Base-by-base conservation (phyloP, 2,113 vertebrate genomes). In the Mungos mungo region DNA sequence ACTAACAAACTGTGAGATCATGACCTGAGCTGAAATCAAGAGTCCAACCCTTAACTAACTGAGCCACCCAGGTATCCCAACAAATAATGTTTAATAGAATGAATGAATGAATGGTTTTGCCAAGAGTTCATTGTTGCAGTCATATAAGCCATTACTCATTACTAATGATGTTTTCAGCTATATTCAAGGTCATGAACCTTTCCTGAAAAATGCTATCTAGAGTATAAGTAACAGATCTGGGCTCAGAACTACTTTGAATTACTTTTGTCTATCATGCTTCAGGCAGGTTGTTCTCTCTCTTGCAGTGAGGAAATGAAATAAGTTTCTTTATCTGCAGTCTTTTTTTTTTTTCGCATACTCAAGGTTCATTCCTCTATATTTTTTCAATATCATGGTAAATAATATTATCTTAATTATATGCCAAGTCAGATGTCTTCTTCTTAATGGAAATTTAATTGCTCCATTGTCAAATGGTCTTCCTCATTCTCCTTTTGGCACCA, bases 381-480 rank as follows among this genome's bases (percentile, higher is more conserved):
- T 95, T 72, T 52, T 12, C 21, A 93, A 7, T 84, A 63, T 63
- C 11, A 54, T 52, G 86, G 41, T 80, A 45, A 15, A 90, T 74
- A 19, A 69, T 68, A 66, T n/a, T 82, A 69, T 45, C 8, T 91
- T 38, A 66, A 63, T 19, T 89, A 89, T 16, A 25, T 23, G 14
- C 8, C 66, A 90, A 57, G n/a, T 92, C 18, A 94, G 54, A 41
- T 86, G 18, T 65, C 27, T 88, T 95, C 35, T 92, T 71, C 21
- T 77, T 94, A 95, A 93, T n/a, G 80, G 93, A 68, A 87, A 1
- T 86, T 79, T 69, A 91, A 52, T 80, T 90, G 5, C 4, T 91
- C 2, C 9, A 52, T 77, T 85, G 85, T 94, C 2, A 86, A 63
- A 79, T 3, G 85, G n/a, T 5, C 14, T 16, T 87, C 7, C 1